These are phyloP conservation scores for Palythoa grandiflora DNA, from an alignment of 92 coral and sea anemone genomes.

Conservation along the genomic window DNA sequence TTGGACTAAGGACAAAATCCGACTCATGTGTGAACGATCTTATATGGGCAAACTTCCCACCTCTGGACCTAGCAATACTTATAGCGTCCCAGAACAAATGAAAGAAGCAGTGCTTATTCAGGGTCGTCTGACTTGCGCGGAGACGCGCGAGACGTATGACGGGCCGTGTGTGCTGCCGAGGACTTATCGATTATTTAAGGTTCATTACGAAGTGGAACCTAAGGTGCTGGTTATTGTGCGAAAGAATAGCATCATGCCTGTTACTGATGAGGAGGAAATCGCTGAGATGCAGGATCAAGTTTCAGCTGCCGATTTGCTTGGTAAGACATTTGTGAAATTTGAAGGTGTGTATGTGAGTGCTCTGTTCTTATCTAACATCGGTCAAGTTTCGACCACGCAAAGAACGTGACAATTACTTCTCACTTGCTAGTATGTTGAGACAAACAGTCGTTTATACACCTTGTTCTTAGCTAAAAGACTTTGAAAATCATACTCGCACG, in stretches of 20 bases:
- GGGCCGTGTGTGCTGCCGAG: slow-evolving; percentile 90
- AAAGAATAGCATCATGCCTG: slow-evolving; percentile 48
- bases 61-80: slow-evolving; percentile 57
- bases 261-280: slow-evolving; percentile 73
- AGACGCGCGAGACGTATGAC: slow-evolving; percentile 77
- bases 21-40: slow-evolving; percentile 95
- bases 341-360: too few species aligned
- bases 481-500: too few species aligned
- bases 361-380: too few species aligned
- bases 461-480: too few species aligned
- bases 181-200: slow-evolving; percentile 56
- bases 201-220: slow-evolving; percentile 84
- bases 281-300: slow-evolving; percentile 82
- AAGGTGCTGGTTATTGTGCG: slow-evolving; percentile 84
- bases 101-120: slow-evolving; percentile 89
- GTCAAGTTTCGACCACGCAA: too few species aligned
- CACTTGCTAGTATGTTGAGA: too few species aligned
- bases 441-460: too few species aligned
- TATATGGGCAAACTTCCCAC: slow-evolving; percentile 74
- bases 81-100: slow-evolving; percentile 69
- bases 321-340: slow-evolving; percentile 39
- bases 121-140: slow-evolving; percentile 83
- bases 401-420: too few species aligned
- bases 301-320: slow-evolving; percentile 79
- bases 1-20: slow-evolving; percentile 92